Conservation (phyloP, 2,113 vertebrate species). For the Odontophorus gujanensis region DNA sequence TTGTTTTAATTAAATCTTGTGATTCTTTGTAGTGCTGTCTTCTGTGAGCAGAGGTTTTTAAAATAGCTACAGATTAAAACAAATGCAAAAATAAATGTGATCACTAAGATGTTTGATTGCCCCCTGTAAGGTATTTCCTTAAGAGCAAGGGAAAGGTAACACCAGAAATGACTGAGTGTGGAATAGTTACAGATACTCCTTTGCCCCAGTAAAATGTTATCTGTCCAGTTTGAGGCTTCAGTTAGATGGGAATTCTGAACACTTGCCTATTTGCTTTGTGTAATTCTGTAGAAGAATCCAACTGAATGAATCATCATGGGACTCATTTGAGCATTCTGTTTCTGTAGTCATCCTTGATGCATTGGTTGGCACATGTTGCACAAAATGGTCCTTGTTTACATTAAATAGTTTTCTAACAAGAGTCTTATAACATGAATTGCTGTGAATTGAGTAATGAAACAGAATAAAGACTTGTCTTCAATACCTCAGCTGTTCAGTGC, state of each 20-base stretch:
- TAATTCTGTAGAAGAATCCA: not conserved
- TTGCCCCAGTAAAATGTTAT: not conserved
- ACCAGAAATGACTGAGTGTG: not conserved
- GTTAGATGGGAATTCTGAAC: not conserved
- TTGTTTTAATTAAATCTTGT: not conserved
- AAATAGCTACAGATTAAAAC: not conserved
- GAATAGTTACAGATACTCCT: not conserved
- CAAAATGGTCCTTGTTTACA: constrained; percentile 51
- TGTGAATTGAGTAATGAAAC: not conserved
- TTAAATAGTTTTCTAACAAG: not conserved
- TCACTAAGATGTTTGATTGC: not conserved
- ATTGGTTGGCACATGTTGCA: constrained; percentile 9
- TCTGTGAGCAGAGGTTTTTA: not conserved
- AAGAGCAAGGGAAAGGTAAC: not conserved
- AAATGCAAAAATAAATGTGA: not conserved
- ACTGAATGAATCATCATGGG: not conserved
- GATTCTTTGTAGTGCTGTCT: not conserved
- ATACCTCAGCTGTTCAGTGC: not conserved
- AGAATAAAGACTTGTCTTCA: constrained; percentile 53
- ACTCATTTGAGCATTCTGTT: not conserved
- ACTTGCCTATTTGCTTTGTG: not conserved
- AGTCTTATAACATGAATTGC: not conserved
- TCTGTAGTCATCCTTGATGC: not conserved
- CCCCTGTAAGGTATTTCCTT: not conserved
- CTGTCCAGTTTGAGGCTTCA: not conserved